Conservation (phyloP, 1,140 invertebrate species). For the Epicauta chinensis region DNA sequence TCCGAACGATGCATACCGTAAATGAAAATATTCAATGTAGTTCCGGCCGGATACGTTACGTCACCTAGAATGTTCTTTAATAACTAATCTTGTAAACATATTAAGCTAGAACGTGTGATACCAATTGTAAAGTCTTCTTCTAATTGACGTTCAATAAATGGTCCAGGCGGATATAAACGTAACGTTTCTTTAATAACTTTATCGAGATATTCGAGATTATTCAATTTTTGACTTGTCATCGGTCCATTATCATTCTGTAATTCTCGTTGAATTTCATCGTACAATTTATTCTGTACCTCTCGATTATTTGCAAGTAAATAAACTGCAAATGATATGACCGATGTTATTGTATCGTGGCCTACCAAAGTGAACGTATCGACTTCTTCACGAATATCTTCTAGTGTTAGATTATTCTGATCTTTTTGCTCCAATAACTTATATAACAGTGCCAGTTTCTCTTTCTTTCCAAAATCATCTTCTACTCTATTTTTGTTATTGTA, state of each 20-base stretch:
- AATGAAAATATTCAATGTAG: conserved; percentile 22
- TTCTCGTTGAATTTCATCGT: conserved; percentile 50
- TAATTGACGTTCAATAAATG: conserved; percentile 53
- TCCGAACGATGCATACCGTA: conserved; percentile 54
- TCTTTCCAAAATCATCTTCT: conserved; percentile 2
- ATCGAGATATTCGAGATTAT: conserved; percentile 59
- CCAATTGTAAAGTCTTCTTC: conserved; percentile 42
- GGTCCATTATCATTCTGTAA: conserved; percentile 42
- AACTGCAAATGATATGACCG: conserved; percentile 52
- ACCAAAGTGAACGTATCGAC: conserved; percentile 78
- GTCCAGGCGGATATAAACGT: conserved; percentile 59
- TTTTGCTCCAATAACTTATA: conserved; percentile 23
- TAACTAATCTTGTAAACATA: neutral
- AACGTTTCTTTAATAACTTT: conserved; percentile 56
- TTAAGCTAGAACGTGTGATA: too few relatives aligned
- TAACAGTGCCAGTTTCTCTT: conserved; percentile 16
- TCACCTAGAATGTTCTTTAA: neutral
- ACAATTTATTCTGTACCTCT: conserved; percentile 55
- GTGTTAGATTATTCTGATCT: conserved; percentile 19
- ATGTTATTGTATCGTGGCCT: conserved; percentile 68
- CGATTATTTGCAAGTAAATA: conserved; percentile 53
- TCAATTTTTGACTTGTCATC: conserved; percentile 47
- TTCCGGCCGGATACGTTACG: conserved; percentile 37
- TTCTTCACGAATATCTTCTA: conserved; percentile 70
- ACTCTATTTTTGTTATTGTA: neutral